Percentiles rank a stretch among this genome's conserved stretches.
These are phyloP conservation scores for Pygocentrus nattereri DNA, from an alignment of 2,797 vertebrate genomes.

Conservation along the genomic window DNA sequence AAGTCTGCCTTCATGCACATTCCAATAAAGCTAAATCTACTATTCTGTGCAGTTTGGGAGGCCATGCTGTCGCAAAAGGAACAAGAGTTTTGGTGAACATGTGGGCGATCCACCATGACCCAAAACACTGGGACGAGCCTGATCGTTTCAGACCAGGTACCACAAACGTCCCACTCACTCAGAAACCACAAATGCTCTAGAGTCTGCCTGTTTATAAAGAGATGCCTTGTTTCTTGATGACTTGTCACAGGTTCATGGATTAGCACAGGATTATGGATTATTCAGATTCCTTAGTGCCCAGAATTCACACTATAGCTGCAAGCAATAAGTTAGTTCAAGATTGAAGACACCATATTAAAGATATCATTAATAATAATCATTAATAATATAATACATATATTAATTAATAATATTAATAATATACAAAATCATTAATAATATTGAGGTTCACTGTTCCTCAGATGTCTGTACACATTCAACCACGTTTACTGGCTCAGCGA, in stretches of 20 bases:
- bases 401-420: too few relatives aligned
- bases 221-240: neutral
- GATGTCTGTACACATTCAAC: neutral
- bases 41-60: constrained; percentile 70
- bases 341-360: neutral
- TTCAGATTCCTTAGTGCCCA: neutral
- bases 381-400: too few relatives aligned
- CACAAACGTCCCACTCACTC: neutral
- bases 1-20: neutral
- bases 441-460: too few relatives aligned
- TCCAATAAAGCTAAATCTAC: neutral
- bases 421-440: too few relatives aligned
- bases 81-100: constrained; percentile 83
- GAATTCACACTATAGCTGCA: neutral
- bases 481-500: too few relatives aligned
- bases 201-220: neutral
- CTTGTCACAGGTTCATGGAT: neutral
- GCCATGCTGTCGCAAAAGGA: constrained; percentile 68
- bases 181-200: neutral
- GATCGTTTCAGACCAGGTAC: constrained; percentile 79
- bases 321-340: neutral
- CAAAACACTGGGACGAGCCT: constrained; percentile 75
- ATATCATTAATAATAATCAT: too few relatives aligned
- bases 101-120: constrained; percentile 84
- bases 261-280: too few relatives aligned